These are phyloP conservation scores for Yponomeuta cagnagella DNA, from an alignment of 2,888 invertebrate species.

Conservation along the genomic window DNA sequence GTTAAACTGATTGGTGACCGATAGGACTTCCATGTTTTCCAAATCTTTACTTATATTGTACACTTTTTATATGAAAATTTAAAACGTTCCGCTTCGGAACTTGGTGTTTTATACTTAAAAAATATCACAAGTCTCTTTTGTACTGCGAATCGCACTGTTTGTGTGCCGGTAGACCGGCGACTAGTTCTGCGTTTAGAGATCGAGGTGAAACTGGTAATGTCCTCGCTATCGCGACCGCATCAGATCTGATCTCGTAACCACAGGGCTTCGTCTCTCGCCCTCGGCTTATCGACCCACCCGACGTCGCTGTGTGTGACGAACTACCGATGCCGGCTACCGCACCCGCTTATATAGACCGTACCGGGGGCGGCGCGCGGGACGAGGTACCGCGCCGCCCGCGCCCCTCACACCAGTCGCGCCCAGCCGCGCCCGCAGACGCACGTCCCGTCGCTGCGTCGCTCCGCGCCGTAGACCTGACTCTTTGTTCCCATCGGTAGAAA, in stretches of 20 bases:
- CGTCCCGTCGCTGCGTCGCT: slow-evolving; percentile 40
- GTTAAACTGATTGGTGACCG: slow-evolving; percentile 84
- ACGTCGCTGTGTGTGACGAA: slow-evolving; percentile 69
- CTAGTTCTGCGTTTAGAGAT: slow-evolving; percentile 61
- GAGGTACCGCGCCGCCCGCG: slow-evolving; percentile 60
- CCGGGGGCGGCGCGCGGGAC: slow-evolving; percentile 55
- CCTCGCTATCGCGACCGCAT: slow-evolving; percentile 65
- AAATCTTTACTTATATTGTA: slow-evolving; percentile 75
- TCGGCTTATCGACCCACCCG: slow-evolving; percentile 60
- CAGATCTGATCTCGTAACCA: slow-evolving; percentile 74
- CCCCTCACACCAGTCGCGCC: slow-evolving; percentile 64
- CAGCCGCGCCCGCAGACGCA: slow-evolving; percentile 36
- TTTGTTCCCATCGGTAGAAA: slow-evolving; percentile 46
- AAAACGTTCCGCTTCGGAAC: slow-evolving; percentile 65
- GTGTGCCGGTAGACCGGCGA: slow-evolving; percentile 59
- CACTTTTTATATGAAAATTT: slow-evolving; percentile 67
- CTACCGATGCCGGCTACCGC: slow-evolving; percentile 56
- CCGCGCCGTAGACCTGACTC: slow-evolving; percentile 52
- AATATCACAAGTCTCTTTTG: slow-evolving; percentile 76
- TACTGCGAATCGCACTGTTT: slow-evolving; percentile 67
- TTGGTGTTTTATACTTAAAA: slow-evolving; percentile 56
- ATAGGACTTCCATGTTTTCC: slow-evolving; percentile 86
- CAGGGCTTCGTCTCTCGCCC: slow-evolving; percentile 70
- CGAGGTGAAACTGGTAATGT: slow-evolving; percentile 61
- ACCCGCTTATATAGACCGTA: slow-evolving; percentile 65